These are phyloP conservation scores for Pachyramphus minor DNA, from an alignment of 2,113 vertebrate species.

Conservation along the genomic window DNA sequence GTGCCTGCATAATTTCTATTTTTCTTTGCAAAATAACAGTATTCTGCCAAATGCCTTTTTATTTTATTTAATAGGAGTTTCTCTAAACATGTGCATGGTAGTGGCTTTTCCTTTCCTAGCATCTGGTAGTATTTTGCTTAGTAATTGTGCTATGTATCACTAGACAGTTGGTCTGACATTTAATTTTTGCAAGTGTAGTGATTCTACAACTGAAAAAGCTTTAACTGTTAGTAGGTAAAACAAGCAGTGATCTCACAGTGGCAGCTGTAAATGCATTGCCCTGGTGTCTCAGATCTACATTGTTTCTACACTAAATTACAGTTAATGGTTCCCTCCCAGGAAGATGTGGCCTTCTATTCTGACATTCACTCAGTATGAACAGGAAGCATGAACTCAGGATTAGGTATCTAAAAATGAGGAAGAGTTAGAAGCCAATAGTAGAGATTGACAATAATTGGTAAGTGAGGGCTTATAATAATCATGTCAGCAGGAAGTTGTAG, in stretches of 20 bases:
- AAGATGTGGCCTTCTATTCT: neutral
- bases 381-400: neutral
- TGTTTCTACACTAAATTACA: neutral
- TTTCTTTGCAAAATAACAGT: neutral
- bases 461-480: neutral
- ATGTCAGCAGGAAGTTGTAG: rapidly evolving
- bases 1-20: neutral
- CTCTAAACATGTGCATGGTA: neutral
- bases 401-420: neutral
- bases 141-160: neutral
- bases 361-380: neutral
- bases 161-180: neutral
- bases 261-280: neutral
- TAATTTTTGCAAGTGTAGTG: neutral
- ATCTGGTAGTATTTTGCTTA: constrained; percentile 9
- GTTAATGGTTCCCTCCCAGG: neutral
- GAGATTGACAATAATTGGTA: neutral
- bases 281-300: neutral
- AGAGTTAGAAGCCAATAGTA: neutral
- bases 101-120: neutral
- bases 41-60: neutral
- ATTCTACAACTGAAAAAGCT: neutral
- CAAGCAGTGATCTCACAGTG: neutral
- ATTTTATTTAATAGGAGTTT: neutral
- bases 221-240: neutral